Percentiles rank a stretch among this genome's conserved stretches.
These are phyloP conservation scores for Rana temporaria DNA, from an alignment of 2,113 vertebrate genomes.

Conservation along the genomic window DNA sequence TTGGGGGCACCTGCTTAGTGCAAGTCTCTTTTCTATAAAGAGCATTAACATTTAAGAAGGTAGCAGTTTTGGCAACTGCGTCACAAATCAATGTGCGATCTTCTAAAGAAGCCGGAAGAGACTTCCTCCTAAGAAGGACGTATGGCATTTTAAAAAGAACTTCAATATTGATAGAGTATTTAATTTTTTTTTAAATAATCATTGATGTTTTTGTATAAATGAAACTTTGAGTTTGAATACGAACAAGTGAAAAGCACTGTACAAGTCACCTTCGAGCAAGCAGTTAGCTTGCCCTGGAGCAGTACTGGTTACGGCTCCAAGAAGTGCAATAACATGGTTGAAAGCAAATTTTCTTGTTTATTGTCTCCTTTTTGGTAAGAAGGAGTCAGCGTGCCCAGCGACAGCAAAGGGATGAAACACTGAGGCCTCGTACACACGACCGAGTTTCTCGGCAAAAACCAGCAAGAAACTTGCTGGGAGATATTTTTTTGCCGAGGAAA, in stretches of 20 bases:
- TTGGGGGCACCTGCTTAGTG: slow-evolving; percentile 54
- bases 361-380: slow-evolving; percentile 61
- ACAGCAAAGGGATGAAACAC: slow-evolving; percentile 62
- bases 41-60: slow-evolving; percentile 16
- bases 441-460: too few species aligned
- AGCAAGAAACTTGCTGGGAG: too few species aligned
- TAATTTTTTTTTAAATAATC: slow-evolving; percentile 66
- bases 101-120: slow-evolving; percentile 42
- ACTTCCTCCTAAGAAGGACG: slow-evolving; percentile 63
- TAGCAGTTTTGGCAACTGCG: slow-evolving; percentile 33
- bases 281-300: slow-evolving; percentile 73
- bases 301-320: slow-evolving; percentile 77
- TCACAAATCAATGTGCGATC: slow-evolving; percentile 48
- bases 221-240: slow-evolving; percentile 70
- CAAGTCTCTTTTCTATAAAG: slow-evolving; percentile 45
- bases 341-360: slow-evolving; percentile 71
- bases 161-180: slow-evolving; percentile 66
- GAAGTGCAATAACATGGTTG: slow-evolving; percentile 84
- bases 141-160: slow-evolving; percentile 65
- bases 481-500: too few species aligned
- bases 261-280: slow-evolving; percentile 67
- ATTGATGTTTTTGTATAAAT: slow-evolving; percentile 71
- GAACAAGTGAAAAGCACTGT: slow-evolving; percentile 64
- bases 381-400: neutral
- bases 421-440: too few species aligned